Conservation (phyloP, 1,140 invertebrate species). For the Apis cerana region DNA sequence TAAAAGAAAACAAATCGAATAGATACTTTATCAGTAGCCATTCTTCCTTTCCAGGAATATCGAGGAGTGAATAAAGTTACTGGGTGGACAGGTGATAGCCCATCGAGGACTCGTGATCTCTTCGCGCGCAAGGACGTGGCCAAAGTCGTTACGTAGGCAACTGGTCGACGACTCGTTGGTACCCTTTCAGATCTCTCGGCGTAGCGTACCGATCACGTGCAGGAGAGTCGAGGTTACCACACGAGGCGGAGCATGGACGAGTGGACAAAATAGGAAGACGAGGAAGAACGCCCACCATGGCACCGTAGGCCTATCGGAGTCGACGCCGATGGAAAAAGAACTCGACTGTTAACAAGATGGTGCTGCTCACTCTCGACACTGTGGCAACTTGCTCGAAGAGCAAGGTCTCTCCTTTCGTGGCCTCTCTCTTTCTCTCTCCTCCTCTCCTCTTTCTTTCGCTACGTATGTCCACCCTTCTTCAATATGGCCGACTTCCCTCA, state of each 20-base stretch:
- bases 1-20: not conserved
- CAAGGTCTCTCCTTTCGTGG: constrained; percentile 50
- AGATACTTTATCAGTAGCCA: not conserved
- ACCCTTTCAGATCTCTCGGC: constrained; percentile 46
- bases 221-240: constrained; percentile 61
- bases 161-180: constrained; percentile 30
- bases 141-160: constrained; percentile 22
- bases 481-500: constrained; percentile 76
- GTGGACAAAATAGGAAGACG: constrained; percentile 79
- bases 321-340: constrained; percentile 78
- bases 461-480: constrained; percentile 72
- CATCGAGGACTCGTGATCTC: constrained; percentile 3
- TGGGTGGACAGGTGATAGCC: constrained; percentile 21
- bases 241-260: constrained; percentile 76
- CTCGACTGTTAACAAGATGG: constrained; percentile 80
- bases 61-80: constrained; percentile 17
- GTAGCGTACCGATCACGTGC: constrained; percentile 51
- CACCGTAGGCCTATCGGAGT: constrained; percentile 77
- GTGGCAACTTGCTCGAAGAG: constrained; percentile 51
- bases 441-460: constrained; percentile 36
- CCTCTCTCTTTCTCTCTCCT: constrained; percentile 45
- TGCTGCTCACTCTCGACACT: constrained; percentile 75
- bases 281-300: constrained; percentile 79
- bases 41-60: not conserved
- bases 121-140: constrained; percentile 27